These are phyloP conservation scores for Sebastes fasciatus DNA, from an alignment of 2,113 vertebrate genomes.

Conservation along the genomic window DNA sequence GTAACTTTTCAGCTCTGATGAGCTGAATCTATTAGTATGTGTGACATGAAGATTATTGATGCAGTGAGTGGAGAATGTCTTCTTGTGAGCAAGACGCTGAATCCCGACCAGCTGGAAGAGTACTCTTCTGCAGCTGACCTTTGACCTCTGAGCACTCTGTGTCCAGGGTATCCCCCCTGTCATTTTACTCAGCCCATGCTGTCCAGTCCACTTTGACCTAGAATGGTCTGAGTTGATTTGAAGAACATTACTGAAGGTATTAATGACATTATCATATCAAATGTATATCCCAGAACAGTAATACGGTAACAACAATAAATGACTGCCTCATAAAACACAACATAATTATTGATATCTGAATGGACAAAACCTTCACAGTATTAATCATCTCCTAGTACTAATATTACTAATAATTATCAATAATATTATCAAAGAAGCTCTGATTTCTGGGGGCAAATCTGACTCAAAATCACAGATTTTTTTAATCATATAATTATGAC, in stretches of 20 bases:
- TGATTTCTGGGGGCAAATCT: neutral
- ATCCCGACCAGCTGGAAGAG: slow-evolving; percentile 12
- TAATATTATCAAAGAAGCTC: neutral
- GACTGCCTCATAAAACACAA: neutral
- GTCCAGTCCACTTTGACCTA: slow-evolving; percentile 16
- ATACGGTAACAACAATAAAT: neutral
- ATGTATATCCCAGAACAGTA: neutral
- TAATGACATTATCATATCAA: neutral
- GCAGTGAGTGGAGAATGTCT: neutral
- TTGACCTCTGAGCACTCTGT: neutral
- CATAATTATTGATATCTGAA: neutral
- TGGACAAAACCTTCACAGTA: neutral
- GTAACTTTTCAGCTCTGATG: neutral
- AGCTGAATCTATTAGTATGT: neutral
- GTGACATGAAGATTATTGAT: neutral
- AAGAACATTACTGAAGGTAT: neutral
- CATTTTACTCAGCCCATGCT: neutral
- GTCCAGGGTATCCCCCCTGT: neutral
- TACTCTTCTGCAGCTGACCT: slow-evolving; percentile 30
- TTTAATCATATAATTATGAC: neutral
- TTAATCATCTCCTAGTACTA: neutral
- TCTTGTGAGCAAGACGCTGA: neutral
- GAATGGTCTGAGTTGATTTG: neutral
- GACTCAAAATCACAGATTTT: neutral
- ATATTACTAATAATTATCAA: neutral